These are phyloP conservation scores for Cylas formicarius DNA, from an alignment of 1,140 invertebrate species.

Conservation along the genomic window DNA sequence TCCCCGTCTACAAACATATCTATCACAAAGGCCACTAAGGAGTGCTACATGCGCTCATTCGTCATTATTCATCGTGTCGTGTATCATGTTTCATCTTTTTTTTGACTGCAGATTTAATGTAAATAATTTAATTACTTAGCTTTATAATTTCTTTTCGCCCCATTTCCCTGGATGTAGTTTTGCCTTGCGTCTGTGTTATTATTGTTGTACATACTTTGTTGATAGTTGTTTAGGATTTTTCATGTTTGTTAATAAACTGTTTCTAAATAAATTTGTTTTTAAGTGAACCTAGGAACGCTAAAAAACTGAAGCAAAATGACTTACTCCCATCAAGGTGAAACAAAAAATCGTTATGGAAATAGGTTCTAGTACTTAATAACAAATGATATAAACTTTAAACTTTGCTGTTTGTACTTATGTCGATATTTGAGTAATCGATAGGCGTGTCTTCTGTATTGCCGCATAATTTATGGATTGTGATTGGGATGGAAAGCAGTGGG, in stretches of 20 bases:
- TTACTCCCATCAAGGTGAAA: no score
- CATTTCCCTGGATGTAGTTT: conserved; percentile 10
- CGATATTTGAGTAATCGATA: no score
- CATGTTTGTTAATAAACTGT: neutral
- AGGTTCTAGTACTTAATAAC: no score
- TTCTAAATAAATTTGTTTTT: conserved; percentile 5
- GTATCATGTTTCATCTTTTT: neutral
- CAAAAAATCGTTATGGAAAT: no score
- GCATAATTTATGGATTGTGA: neutral
- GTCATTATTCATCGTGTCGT: conserved; percentile 7
- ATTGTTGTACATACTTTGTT: conserved; percentile 16
- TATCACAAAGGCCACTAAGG: conserved; percentile 45
- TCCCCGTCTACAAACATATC: conserved; percentile 73
- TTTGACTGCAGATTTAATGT: no score
- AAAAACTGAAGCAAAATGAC: no score
- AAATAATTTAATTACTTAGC: no score
- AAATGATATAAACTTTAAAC: no score
- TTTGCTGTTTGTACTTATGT: no score
- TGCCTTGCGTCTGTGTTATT: conserved; percentile 17
- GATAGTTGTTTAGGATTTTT: conserved; percentile 19
- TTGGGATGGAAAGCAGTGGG: neutral
- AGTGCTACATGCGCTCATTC: conserved; percentile 11
- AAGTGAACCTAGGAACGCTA: conserved; percentile 2
- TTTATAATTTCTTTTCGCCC: conserved; percentile 1
- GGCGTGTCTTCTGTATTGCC: no score